These are phyloP conservation scores for Anagyrus pseudococci DNA, from an alignment of 2,888 invertebrate species.

Conservation along the genomic window DNA sequence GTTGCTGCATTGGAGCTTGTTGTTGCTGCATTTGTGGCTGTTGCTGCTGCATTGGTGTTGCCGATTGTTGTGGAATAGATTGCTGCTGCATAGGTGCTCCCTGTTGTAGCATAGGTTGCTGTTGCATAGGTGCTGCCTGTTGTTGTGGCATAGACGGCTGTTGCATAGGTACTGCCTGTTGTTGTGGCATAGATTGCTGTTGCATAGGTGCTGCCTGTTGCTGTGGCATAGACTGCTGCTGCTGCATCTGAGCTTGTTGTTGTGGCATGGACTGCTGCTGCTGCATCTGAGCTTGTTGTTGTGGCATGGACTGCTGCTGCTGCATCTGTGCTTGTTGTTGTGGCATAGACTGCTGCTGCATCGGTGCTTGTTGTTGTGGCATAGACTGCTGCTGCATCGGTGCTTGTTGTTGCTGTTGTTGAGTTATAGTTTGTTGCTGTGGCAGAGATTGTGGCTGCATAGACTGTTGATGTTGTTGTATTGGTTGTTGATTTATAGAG, in stretches of 20 bases:
- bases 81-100: constrained; percentile 38
- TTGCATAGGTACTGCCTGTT: constrained; percentile 36
- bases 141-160: constrained; percentile 50
- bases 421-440: constrained; percentile 27
- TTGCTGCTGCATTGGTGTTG: constrained; percentile 42
- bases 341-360: constrained; percentile 34
- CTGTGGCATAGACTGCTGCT: constrained; percentile 44
- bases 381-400: constrained; percentile 25
- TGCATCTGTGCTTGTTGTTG: constrained; percentile 20
- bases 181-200: constrained; percentile 45
- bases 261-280: constrained; percentile 33
- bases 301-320: constrained; percentile 23
- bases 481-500: constrained; percentile 46
- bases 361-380: constrained; percentile 33
- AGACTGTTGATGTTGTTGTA: constrained; percentile 39
- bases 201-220: constrained; percentile 49
- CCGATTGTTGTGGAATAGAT: constrained; percentile 37
- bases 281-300: constrained; percentile 39
- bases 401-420: constrained; percentile 36
- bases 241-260: constrained; percentile 26
- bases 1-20: constrained; percentile 47
- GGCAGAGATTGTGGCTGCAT: constrained; percentile 35
- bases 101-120: constrained; percentile 44
- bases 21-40: constrained; percentile 47
- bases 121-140: constrained; percentile 43